Evolutionary conservation across 1,140 invertebrate species (phyloP), one percentile per base, ranked within the genome.

Genomic region (Pemphigus obesinymphae): DNA sequence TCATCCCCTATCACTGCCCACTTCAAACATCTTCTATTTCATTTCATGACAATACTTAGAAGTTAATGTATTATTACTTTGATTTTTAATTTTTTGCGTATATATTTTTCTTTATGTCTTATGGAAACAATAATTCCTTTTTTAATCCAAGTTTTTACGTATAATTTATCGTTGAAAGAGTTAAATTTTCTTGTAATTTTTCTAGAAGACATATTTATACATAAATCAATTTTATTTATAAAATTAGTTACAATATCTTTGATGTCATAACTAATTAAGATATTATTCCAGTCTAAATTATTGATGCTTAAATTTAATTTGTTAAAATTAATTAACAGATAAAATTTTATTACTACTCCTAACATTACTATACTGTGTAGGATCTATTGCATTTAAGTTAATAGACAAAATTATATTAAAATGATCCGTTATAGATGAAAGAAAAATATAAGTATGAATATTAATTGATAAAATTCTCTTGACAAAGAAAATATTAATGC

Each of bases 41-140:
- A n/a, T n/a, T n/a, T n/a, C n/a, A n/a, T n/a, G n/a, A n/a, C n/a
- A n/a, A 26, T 26, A 55, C 53, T 55, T 55, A 26, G 53, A 26
- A 55, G 23, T 26, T 55, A 55, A 55, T 55, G 53, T 55, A 55
- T 3, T 66, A 66, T 66, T 66, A 66, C 34, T 66, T 66, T 13
- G 61, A 66, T 66, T 66, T 66, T 66, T 20, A 34, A 66, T 10
- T 17, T 66, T 66, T 37, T 66, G 31, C 13, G 11, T 15, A 37
- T 66, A 37, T 15, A 66, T 66, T 66, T 66, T 66, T 66, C 61
- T 66, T 15, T 66, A 15, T 66, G 58, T 7, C 31, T 66, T 11
- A 66, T 66, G 34, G 61, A 66, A 66, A 66, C 31, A 66, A 66
- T 66, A 29, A 66, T 66, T 66, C 61, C 61, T 66, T 66, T 66